These are phyloP conservation scores for Zelostemma sp. DNA, from an alignment of 1,140 invertebrate species.

Conservation along the genomic window DNA sequence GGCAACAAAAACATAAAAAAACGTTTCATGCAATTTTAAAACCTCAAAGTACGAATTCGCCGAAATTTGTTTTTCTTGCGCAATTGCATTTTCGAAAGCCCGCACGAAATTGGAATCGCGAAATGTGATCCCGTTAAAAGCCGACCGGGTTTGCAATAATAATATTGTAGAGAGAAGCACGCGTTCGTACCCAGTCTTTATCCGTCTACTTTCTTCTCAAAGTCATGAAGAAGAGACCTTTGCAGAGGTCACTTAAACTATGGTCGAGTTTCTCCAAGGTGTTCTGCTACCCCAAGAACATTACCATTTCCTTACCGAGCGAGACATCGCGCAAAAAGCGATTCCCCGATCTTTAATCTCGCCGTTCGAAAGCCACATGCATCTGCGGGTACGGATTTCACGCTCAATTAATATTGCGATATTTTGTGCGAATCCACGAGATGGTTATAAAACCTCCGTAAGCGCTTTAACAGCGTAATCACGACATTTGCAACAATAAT, in stretches of 20 bases:
- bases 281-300: constrained; percentile 32
- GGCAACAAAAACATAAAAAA: too few relatives aligned
- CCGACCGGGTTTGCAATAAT: constrained; percentile 2
- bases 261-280: constrained; percentile 63
- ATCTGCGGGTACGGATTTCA: constrained; percentile 31
- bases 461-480: not conserved
- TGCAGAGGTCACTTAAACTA: constrained; percentile 58
- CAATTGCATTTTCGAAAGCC: too few relatives aligned
- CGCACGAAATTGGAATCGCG: too few relatives aligned
- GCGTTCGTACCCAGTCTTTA: constrained; percentile 24
- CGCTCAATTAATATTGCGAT: not conserved
- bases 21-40: too few relatives aligned
- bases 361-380: not conserved
- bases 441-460: not conserved
- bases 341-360: constrained; percentile 18
- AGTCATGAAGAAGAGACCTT: constrained; percentile 57
- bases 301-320: constrained; percentile 8
- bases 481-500: constrained; percentile 19
- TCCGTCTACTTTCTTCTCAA: constrained; percentile 60
- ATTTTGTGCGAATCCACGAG: not conserved
- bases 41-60: too few relatives aligned
- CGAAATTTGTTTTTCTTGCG: too few relatives aligned
- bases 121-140: too few relatives aligned
- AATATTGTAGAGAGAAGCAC: constrained; percentile 21
- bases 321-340: too few relatives aligned